Evolutionary conservation across 1,140 invertebrate species (phyloP), one percentile per base, ranked within the genome.

Genomic region (Meloidogyne hapla): DNA sequence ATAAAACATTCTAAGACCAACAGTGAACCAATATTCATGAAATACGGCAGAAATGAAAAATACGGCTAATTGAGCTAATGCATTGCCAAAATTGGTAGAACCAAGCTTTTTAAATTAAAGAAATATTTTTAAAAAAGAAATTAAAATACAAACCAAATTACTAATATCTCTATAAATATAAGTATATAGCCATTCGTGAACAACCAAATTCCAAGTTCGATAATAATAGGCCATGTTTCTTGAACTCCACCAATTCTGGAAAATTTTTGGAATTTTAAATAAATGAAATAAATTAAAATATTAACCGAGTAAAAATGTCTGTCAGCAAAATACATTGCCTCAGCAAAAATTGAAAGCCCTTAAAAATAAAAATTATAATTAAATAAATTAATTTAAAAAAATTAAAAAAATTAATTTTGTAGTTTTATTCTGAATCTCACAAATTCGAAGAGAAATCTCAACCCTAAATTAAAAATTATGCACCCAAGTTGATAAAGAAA

Each of bases 181-280:
- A 1, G 92, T 91, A 81, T 95, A 94, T 0, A 98, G 89, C 94
- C 94, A 98, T 78, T 95, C 93, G 85, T 81, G 80, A 0, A 98
- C 94, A 0, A 96, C 91, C 15, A 93, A 90, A 87, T 98, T 98
- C 95, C 95, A 98, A 9, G 92, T 93, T 21, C 94, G 90, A 86
- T 94, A 97, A 85, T 92, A 98, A 6, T 89, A 90, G 0, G 91
- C 90, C 86, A 92, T 96, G 1, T 91, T 91, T 2, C 91, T 91
- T 8, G 91, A 91, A 66, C 93, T 95, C 95, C 95, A 98, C 95
- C 95, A 98, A 83, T 96, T 94, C 91, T 94, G 84, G 18, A 33
- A 33, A 33, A 33, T 33, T 6, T 33, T 33, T 33, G 28, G 28
- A 33, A 33, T 5, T 33, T 33, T 33, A 3, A 33, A 33, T 5